These are phyloP conservation scores for Catharus bicknelli DNA, from an alignment of 2,113 vertebrate species.

Conservation along the genomic window DNA sequence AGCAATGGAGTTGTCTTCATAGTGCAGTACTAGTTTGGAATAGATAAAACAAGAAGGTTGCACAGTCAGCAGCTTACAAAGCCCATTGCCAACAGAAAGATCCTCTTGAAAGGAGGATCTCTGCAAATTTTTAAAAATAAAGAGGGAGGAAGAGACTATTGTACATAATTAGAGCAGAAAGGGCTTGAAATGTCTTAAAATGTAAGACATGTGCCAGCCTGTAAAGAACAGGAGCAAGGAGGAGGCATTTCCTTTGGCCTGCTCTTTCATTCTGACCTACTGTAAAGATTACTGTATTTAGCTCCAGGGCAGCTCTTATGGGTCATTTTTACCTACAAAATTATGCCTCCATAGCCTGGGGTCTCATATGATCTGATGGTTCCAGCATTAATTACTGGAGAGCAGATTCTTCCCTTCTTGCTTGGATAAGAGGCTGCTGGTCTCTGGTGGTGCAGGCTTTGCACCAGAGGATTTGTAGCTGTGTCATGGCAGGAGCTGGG, in stretches of 20 bases:
- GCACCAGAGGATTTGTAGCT: constrained; percentile 32
- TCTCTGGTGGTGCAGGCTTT: background rate
- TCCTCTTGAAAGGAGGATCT: background rate
- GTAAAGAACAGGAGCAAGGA: background rate
- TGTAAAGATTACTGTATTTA: background rate
- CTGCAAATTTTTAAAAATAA: background rate
- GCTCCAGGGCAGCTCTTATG: background rate
- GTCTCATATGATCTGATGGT: background rate
- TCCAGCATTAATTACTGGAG: background rate
- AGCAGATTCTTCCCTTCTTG: background rate
- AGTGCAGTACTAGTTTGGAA: background rate
- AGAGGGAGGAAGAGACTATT: background rate
- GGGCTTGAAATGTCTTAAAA: background rate
- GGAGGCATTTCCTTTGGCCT: background rate
- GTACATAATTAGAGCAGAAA: constrained; percentile 12
- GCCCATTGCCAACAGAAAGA: background rate
- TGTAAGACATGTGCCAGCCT: background rate
- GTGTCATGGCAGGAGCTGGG: constrained; percentile 14
- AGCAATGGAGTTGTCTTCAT: background rate
- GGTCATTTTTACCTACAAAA: background rate
- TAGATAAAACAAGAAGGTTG: background rate
- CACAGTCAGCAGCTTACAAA: background rate
- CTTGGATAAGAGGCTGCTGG: background rate
- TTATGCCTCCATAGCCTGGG: background rate
- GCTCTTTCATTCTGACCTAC: background rate